Base-by-base conservation (phyloP, 2,113 vertebrate species). In the Triplophysa dalaica region DNA sequence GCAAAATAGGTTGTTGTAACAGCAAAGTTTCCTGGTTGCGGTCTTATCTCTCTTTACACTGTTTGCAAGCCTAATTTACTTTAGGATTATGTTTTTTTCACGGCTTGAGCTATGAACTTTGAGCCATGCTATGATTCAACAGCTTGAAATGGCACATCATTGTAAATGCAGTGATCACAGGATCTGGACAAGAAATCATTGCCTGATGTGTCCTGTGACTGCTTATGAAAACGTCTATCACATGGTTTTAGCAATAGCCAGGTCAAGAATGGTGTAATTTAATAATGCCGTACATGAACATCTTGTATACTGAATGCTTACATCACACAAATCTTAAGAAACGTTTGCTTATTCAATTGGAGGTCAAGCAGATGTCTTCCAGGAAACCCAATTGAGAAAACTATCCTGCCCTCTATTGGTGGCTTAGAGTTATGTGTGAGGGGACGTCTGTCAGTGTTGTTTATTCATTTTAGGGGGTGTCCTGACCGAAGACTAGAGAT, bases 401-500 rank as follows among this genome's bases (percentile, higher is more conserved):
- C 82, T 82, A 82, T 76, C 54, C 54, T 63, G 72, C 85, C 85
- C 79, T 75, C 85, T 86, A 80, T 26, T 79, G 85, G 65, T 66
- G 24, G 52, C 4, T 77, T 33, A 0, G 38, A 16, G 38, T 61
- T 24, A 48, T 16, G 8, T 41, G 29, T 24, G 3, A 14, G 0
- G 3, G 14, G 26, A 76, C 26, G 21, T 9, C 61, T 29, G 61
- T 29, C 61, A 63, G 22, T 63, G 7, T 61, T 7, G 5, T 38
- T 38, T 38, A 45, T 45, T 45, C 8, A 45, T 45, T 45, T 24
- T 16, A 63, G 29, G 26, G 33, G 61, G 26, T 63, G 21, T 63
- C 12, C 8, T 17, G 16, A n/a, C 14, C 16, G 1, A n/a, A 33
- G 24, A 3, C 43, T 52, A 16, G 50, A 52, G 19, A 26, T 58